Evolutionary conservation across 2,888 invertebrate genomes (phyloP).

Genomic region (Globia sparganii): DNA sequence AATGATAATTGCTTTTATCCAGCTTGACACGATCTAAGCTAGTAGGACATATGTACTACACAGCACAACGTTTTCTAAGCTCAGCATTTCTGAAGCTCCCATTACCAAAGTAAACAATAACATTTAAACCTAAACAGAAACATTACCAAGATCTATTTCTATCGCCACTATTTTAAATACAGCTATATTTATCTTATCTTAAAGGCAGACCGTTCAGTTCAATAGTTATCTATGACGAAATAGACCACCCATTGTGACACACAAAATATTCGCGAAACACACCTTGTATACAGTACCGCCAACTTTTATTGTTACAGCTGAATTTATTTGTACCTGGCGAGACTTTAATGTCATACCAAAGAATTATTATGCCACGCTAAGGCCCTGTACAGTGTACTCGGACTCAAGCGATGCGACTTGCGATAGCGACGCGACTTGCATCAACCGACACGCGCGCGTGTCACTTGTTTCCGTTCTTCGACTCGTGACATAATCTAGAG

Average conservation of each 20-base stretch:
- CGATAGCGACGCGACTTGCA: background rate
- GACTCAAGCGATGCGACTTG: background rate
- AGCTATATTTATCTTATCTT: slow-evolving; percentile 54
- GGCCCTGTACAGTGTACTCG: background rate
- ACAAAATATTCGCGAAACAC: slow-evolving; percentile 69
- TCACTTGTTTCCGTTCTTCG: background rate
- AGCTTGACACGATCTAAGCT: background rate
- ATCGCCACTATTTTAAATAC: slow-evolving; percentile 41
- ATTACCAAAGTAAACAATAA: slow-evolving; percentile 28
- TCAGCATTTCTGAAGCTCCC: slow-evolving; percentile 7
- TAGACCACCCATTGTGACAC: slow-evolving; percentile 64
- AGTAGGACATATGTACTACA: background rate
- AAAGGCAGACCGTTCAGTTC: slow-evolving; percentile 38
- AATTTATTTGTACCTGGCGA: slow-evolving; percentile 69
- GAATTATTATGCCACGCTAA: slow-evolving; percentile 65
- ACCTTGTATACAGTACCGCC: slow-evolving; percentile 64
- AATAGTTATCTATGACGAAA: slow-evolving; percentile 50
- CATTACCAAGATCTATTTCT: slow-evolving; percentile 36
- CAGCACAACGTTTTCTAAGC: background rate
- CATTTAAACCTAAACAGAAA: slow-evolving; percentile 26
- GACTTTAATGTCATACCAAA: slow-evolving; percentile 70
- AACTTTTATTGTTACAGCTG: slow-evolving; percentile 75
- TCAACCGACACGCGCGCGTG: background rate
- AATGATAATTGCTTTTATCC: background rate
- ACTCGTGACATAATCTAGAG: background rate